Percentiles rank a stretch among this genome's conserved stretches.
phyloP scores from a whole-genome alignment of 1,140 invertebrate species.

The Drosophila saltans region DNA sequence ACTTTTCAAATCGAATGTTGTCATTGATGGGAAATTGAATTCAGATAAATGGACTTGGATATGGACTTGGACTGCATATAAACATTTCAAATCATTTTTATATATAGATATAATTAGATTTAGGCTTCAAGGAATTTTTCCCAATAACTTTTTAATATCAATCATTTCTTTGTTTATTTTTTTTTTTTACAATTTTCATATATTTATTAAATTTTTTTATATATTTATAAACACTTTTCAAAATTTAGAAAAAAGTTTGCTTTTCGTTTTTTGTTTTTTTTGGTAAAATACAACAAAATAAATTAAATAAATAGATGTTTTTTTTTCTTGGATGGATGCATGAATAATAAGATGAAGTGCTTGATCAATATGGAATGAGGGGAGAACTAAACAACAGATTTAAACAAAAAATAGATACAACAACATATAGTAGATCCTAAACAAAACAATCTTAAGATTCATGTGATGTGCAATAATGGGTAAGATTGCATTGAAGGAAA shows the following conservation, averaged over 20 bases:
- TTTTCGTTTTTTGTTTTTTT: slow-evolving; percentile 37
- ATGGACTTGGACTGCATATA: no score
- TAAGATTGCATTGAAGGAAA: background rate
- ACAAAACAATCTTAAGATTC: background rate
- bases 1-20: no score
- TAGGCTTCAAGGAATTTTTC: no score
- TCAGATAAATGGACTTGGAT: no score
- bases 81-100: no score
- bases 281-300: slow-evolving; percentile 67
- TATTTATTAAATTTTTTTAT: slow-evolving; percentile 32
- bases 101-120: no score
- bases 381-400: slow-evolving; percentile 3
- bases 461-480: background rate
- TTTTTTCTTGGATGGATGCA: slow-evolving; percentile 30
- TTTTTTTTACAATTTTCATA: slow-evolving; percentile 2
- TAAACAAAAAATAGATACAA: background rate
- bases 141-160: no score
- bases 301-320: slow-evolving; percentile 66
- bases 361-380: background rate
- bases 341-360: slow-evolving; percentile 13
- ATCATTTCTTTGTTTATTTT: background rate
- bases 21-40: no score
- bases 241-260: slow-evolving; percentile 47
- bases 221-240: slow-evolving; percentile 62
- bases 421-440: background rate